Conservation (phyloP, 2,113 vertebrate genomes). For the Prunella himalayana region DNA sequence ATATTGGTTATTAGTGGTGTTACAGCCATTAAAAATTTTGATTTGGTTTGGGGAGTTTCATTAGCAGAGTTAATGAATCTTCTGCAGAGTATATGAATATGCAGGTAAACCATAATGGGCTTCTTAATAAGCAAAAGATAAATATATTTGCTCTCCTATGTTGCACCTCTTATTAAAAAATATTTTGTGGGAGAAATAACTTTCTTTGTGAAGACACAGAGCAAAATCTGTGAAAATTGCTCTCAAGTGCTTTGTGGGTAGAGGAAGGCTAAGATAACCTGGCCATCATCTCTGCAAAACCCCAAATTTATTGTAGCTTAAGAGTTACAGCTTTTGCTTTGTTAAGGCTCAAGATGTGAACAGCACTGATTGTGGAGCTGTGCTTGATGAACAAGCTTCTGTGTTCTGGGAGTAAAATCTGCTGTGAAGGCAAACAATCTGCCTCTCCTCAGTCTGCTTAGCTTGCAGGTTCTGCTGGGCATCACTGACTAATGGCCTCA, state of each 20-base stretch:
- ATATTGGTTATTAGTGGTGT: accelerated
- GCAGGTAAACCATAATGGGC: too few species aligned
- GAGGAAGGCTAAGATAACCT: not conserved
- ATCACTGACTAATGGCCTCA: not conserved
- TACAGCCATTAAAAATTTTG: not conserved
- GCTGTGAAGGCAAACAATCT: not conserved
- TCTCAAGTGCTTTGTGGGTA: accelerated
- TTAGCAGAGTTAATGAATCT: not conserved
- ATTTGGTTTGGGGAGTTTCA: not conserved
- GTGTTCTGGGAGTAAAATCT: not conserved
- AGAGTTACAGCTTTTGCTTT: not conserved
- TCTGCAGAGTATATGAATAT: not conserved
- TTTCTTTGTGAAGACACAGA: not conserved
- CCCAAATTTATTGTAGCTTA: accelerated
- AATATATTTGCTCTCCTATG: accelerated
- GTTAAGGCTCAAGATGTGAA: not conserved
- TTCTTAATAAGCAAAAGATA: not conserved
- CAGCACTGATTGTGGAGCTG: accelerated
- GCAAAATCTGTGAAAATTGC: not conserved
- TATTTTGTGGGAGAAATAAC: not conserved
- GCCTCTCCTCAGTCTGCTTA: not conserved
- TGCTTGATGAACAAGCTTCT: not conserved
- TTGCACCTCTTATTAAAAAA: not conserved
- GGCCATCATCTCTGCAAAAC: accelerated
- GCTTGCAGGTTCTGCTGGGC: not conserved